Conservation (phyloP, 2,113 vertebrate genomes). For the Syngnathoides biaculeatus region DNA sequence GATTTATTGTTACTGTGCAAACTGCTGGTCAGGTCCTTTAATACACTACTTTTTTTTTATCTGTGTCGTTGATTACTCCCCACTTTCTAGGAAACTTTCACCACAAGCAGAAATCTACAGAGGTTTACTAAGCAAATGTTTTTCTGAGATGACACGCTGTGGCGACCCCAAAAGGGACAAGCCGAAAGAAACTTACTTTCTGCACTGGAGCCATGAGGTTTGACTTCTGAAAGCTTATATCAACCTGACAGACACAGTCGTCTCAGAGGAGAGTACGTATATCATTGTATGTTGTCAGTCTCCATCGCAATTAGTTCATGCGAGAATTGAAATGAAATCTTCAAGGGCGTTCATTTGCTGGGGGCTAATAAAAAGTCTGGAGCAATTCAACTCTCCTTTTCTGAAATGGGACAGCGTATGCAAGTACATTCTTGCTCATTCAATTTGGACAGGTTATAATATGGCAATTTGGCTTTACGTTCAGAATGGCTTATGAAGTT, state of each 20-base stretch:
- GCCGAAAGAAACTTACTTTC: too few relatives aligned
- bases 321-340: background rate
- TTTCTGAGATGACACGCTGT: conserved; percentile 3
- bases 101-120: background rate
- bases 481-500: too few relatives aligned
- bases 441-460: too few relatives aligned
- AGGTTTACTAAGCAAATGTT: conserved; percentile 15
- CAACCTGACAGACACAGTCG: conserved; percentile 5
- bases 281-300: background rate
- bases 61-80: conserved; percentile 26
- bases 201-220: too few relatives aligned
- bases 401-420: too few relatives aligned
- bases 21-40: background rate
- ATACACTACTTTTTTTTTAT: background rate
- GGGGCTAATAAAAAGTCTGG: background rate
- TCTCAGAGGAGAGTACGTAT: background rate
- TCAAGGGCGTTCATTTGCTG: background rate
- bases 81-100: conserved; percentile 11
- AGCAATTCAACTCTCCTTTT: conserved; percentile 6
- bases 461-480: too few relatives aligned
- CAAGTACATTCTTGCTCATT: too few relatives aligned
- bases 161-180: too few relatives aligned
- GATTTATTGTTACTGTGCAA: background rate
- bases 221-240: conserved; percentile 1
- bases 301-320: background rate